Base-by-base conservation (phyloP, 2,797 vertebrate genomes). In the Tragelaphus oryx region DNA sequence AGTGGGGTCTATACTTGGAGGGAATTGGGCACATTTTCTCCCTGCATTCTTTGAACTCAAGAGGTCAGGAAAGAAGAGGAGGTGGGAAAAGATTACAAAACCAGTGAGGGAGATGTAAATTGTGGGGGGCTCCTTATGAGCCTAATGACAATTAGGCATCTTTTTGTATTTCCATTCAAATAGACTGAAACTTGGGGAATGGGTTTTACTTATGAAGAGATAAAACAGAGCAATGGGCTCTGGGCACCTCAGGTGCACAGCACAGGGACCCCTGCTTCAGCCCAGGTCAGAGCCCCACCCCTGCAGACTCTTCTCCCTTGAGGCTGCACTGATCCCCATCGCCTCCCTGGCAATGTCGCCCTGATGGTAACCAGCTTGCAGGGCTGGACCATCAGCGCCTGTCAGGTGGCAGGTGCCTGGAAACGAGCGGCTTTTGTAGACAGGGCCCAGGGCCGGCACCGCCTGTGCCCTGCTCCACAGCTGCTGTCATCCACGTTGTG, bases 371-470 rank as follows among this genome's bases (percentile, higher is more conserved):
- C 41, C 60, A 41, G 37, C 54, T 81, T 80, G 46, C 0, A 1
- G 44, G 57, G 8, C n/a, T 20, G 60, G 24, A 37, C 71, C 65
- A 20, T 8, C 0, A 28, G 30, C 52, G 85, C 71, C 92, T 97
- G 71, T 50, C 11, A 0, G 91, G 60, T 89, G 88, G 94, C 59
- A 96, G 46, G 12, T 1, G 50, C 57, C 8, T 24, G 50, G 2
- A 94, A 88, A 98, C 91, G 97, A 97, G 96, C 55, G 48, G 6
- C 16, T 91, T 96, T 86, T 97, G 93, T 97, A 71, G 96, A 37
- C 22, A 18, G 30, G 16, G 30, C 8, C 60, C 30, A 65, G 54
- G 14, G 48, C 76, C 80, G 95, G 84, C 91, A 95, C 95, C 68
- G 59, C 71, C 97, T 89, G 71, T 1, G 81, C 96, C 59, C 44